These are phyloP conservation scores for Hirundo rustica DNA, from an alignment of 2,797 vertebrate species.

Conservation along the genomic window DNA sequence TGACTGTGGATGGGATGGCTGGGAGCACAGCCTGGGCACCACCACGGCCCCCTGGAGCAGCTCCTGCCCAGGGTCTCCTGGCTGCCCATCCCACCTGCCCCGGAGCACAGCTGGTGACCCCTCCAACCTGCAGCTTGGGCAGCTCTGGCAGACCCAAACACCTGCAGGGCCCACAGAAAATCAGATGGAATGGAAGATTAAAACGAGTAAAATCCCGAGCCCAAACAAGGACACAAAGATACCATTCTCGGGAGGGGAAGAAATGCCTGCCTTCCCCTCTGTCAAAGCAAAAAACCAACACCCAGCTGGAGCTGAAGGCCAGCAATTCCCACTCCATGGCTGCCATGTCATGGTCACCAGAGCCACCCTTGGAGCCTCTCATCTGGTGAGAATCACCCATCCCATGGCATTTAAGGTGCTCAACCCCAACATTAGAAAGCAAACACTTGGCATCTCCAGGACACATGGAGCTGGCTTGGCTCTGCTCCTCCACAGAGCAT, in stretches of 20 bases:
- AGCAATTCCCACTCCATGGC: neutral
- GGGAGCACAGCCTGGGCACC: neutral
- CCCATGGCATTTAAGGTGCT: neutral
- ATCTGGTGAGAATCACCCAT: neutral
- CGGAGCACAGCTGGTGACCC: neutral
- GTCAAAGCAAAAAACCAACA: neutral
- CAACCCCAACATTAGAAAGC: neutral
- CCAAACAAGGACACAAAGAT: neutral
- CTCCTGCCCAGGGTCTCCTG: neutral
- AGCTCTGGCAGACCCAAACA: neutral
- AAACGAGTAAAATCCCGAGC: neutral
- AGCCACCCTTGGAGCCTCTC: neutral
- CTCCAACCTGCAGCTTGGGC: rapidly evolving
- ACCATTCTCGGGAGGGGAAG: neutral
- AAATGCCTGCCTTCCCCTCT: neutral
- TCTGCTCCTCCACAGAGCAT: neutral
- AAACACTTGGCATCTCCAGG: neutral
- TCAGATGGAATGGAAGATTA: neutral
- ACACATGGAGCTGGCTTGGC: neutral
- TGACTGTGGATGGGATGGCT: rapidly evolving
- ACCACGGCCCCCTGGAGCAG: rapidly evolving
- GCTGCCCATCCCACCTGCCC: neutral
- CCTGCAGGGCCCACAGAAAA: neutral
- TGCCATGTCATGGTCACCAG: neutral
- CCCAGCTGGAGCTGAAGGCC: neutral